Evolutionary conservation across 2,888 invertebrate genomes (phyloP).

Genomic region (Ormyrus thymus): DNA sequence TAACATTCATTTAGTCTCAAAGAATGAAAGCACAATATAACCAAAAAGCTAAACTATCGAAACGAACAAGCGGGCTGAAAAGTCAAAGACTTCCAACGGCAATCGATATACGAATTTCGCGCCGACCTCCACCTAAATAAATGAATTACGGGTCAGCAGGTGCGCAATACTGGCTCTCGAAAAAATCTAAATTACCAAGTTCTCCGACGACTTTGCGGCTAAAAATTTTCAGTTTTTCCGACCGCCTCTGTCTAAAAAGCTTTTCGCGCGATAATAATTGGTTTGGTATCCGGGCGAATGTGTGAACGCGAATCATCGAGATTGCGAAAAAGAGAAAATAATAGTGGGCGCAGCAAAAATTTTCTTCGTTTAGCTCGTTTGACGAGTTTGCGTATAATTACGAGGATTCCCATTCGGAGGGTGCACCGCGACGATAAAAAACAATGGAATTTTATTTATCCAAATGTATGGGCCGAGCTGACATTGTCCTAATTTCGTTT

Average conservation of each 20-base stretch:
- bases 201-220: not conserved
- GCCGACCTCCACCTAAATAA: conserved; percentile 8
- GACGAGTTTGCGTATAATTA: conserved; percentile 28
- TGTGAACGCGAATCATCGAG: too few species aligned
- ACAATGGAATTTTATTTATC: conserved; percentile 16
- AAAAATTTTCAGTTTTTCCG: not conserved
- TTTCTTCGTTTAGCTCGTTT: conserved; percentile 1
- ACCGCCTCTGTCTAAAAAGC: not conserved
- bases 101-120: too few species aligned
- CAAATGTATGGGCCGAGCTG: not conserved
- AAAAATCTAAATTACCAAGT: conserved; percentile 35
- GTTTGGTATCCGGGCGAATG: not conserved
- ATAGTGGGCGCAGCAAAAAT: not conserved
- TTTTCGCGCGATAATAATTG: conserved; percentile 4
- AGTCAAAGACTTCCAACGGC: too few species aligned
- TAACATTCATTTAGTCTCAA: too few species aligned
- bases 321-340: too few species aligned
- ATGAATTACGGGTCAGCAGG: conserved; percentile 43
- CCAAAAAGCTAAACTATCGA: too few species aligned
- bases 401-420: too few species aligned
- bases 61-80: too few species aligned
- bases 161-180: conserved; percentile 19
- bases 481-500: not conserved
- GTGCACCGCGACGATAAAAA: not conserved
- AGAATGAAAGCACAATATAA: too few species aligned